phyloP scores from a whole-genome alignment of 2,797 vertebrate genomes.

The Molossus molossus region DNA sequence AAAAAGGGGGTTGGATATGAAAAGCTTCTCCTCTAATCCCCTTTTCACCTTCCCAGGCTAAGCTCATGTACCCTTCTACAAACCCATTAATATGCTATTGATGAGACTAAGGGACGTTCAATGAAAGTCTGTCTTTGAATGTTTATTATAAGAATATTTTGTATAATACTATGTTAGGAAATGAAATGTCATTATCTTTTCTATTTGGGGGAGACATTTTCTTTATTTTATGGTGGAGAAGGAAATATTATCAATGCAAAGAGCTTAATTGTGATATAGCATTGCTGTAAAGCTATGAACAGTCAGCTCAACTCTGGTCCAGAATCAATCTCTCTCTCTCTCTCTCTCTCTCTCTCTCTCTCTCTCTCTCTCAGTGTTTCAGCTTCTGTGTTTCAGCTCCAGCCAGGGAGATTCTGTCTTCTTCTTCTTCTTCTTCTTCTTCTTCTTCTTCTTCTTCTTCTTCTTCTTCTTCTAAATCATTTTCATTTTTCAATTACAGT shows the following conservation, averaged over 20 bases:
- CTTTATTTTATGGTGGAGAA: not conserved
- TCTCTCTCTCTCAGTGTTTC: not conserved
- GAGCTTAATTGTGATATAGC: not conserved
- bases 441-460: too few relatives aligned
- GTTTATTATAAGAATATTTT: not conserved
- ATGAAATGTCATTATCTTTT: not conserved
- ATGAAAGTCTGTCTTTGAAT: not conserved
- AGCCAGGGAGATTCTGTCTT: not conserved
- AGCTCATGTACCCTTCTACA: not conserved
- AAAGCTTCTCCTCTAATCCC: not conserved
- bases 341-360: too few relatives aligned
- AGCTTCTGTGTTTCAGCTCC: not conserved
- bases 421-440: too few relatives aligned
- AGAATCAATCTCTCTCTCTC: not conserved
- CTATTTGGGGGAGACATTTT: not conserved
- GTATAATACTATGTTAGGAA: constrained; percentile 5
- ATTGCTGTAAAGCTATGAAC: not conserved
- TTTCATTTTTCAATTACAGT: not conserved
- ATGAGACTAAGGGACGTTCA: not conserved
- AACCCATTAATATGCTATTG: not conserved
- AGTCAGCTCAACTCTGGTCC: not conserved
- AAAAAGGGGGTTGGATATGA: not conserved
- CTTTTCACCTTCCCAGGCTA: not conserved
- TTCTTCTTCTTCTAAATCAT: not conserved
- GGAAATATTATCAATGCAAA: not conserved